Conservation (phyloP, 2,797 vertebrate species). For the Poeciliopsis turneri region DNA sequence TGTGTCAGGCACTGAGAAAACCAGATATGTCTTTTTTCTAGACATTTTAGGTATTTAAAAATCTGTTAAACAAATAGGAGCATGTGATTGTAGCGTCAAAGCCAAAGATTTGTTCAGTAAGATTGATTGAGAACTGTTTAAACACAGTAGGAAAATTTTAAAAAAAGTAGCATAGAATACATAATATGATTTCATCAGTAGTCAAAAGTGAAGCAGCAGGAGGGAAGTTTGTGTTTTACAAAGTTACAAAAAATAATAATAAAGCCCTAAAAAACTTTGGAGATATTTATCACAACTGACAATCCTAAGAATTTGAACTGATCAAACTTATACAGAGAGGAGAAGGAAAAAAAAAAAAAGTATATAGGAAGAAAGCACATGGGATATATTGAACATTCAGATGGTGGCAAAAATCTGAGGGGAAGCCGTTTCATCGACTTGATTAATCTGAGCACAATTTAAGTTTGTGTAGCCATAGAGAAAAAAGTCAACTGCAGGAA, state of each 20-base stretch:
- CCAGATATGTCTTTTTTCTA: too few species aligned
- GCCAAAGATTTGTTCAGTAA: neutral
- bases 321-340: slow-evolving; percentile 21
- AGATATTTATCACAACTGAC: slow-evolving; percentile 27
- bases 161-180: neutral
- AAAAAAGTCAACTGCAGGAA: slow-evolving; percentile 32
- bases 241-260: slow-evolving; percentile 20
- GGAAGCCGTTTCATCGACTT: slow-evolving; percentile 24
- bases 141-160: slow-evolving; percentile 25
- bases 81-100: slow-evolving; percentile 9
- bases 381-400: neutral
- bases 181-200: slow-evolving; percentile 15
- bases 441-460: slow-evolving; percentile 9
- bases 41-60: neutral
- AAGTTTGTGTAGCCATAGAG: slow-evolving; percentile 25
- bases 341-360: neutral
- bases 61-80: slow-evolving; percentile 12
- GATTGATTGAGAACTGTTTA: neutral
- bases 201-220: slow-evolving; percentile 30
- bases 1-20: neutral
- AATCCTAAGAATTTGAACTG: slow-evolving; percentile 33
- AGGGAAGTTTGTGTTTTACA: slow-evolving; percentile 22
- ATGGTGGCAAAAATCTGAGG: neutral
- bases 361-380: neutral
- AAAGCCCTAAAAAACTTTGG: neutral